Conservation (phyloP, 1,140 invertebrate species). For the Sminthurinus signatus region DNA sequence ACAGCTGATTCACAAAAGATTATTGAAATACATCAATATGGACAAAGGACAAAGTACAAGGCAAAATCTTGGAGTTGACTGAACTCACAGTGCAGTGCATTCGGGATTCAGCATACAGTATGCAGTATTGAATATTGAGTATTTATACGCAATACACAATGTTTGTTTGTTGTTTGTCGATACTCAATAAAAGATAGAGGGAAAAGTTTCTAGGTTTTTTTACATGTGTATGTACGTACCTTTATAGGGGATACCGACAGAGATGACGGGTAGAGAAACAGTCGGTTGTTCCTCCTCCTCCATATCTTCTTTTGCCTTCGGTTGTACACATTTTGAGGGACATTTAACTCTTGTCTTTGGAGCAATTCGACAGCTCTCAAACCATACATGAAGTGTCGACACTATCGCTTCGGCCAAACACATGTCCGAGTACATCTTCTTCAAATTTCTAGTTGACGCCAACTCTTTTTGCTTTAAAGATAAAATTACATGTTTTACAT, state of each 20-base stretch:
- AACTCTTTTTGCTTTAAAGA: background rate
- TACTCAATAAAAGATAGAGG: background rate
- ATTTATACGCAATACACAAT: background rate
- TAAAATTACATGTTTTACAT: too few species aligned
- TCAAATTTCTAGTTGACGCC: background rate
- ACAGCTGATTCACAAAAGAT: too few species aligned
- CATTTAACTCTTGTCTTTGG: constrained; percentile 10
- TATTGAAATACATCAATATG: too few species aligned
- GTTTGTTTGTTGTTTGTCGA: background rate
- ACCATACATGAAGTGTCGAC: constrained; percentile 31
- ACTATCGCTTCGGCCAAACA: constrained; percentile 28
- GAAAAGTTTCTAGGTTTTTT: background rate
- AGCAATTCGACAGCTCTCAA: constrained; percentile 4
- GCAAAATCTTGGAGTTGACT: background rate
- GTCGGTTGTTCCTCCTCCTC: background rate
- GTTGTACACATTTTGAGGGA: background rate
- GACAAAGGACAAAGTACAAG: background rate
- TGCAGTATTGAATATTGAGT: background rate
- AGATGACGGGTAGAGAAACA: constrained; percentile 18
- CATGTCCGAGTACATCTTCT: constrained; percentile 16
- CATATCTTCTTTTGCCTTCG: background rate
- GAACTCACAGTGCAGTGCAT: background rate
- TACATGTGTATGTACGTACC: constrained; percentile 2
- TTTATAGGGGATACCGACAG: constrained; percentile 25
- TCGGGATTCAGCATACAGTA: background rate